Conservation (phyloP, 2,888 invertebrate genomes). For the Synergus itoensis region DNA sequence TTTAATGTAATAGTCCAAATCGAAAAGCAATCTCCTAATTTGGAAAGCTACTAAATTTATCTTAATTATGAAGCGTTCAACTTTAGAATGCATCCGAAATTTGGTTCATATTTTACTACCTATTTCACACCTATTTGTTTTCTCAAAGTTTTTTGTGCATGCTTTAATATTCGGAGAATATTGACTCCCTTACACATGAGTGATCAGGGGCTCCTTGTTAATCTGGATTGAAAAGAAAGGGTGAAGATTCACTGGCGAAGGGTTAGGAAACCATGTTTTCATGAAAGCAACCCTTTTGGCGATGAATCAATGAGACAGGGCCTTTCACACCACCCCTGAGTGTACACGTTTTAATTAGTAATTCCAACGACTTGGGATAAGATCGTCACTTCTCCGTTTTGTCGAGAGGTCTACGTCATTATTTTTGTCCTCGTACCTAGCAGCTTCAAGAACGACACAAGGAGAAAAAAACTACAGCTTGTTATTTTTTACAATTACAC, state of each 20-base stretch:
- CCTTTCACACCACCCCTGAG: conserved; percentile 10
- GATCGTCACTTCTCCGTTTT: conserved; percentile 16
- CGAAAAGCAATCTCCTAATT: no score
- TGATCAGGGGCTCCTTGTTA: neutral
- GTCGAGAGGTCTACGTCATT: conserved; percentile 20
- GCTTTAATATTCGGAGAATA: neutral
- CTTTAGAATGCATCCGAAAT: neutral
- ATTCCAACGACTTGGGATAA: conserved; percentile 22
- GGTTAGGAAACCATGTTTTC: conserved; percentile 1
- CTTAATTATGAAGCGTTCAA: no score
- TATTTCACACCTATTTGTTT: neutral
- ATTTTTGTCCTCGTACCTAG: neutral
- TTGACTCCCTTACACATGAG: conserved; percentile 1
- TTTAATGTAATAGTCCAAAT: no score
- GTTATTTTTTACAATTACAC: neutral
- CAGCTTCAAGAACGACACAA: neutral
- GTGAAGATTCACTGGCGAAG: conserved; percentile 12
- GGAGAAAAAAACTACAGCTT: conserved; percentile 1
- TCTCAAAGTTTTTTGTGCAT: neutral
- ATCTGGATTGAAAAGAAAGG: conserved; percentile 14
- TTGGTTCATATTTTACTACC: neutral
- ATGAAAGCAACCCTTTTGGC: conserved; percentile 26
- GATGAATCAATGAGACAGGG: conserved; percentile 18
- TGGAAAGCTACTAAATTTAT: no score
- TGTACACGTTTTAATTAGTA: conserved; percentile 31